These are phyloP conservation scores for Meghimatium bilineatum DNA, from an alignment of 2,888 invertebrate genomes.

Conservation along the genomic window DNA sequence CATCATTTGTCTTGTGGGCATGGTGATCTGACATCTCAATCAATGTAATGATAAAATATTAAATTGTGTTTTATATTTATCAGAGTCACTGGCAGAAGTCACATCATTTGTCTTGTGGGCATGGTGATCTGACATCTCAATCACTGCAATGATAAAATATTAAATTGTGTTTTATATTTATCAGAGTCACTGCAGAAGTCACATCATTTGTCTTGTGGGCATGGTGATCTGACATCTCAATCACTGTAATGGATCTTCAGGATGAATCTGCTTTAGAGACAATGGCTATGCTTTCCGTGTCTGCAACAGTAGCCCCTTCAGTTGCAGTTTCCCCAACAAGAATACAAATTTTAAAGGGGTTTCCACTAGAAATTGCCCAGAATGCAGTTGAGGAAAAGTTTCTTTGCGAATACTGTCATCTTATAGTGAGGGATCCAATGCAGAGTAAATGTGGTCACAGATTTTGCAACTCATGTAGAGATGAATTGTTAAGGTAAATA, in stretches of 20 bases:
- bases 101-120: too few species aligned
- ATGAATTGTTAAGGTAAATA: conserved; percentile 21
- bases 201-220: not conserved
- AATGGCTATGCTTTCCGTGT: conserved; percentile 14
- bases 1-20: too few species aligned
- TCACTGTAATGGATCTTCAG: conserved; percentile 30
- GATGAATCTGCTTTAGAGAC: conserved; percentile 27
- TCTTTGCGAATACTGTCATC: conserved; percentile 41
- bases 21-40: too few species aligned
- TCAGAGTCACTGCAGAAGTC: not conserved
- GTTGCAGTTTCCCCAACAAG: not conserved
- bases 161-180: not conserved
- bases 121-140: too few species aligned
- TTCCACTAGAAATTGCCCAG: conserved; percentile 25
- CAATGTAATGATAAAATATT: too few species aligned
- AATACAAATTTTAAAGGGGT: not conserved
- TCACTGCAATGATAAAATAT: too few species aligned
- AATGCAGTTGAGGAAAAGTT: conserved; percentile 41
- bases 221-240: conserved; percentile 11
- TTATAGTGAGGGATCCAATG: conserved; percentile 39
- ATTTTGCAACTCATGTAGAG: conserved; percentile 34
- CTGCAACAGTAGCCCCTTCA: not conserved
- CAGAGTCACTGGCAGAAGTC: too few species aligned
- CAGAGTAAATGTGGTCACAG: conserved; percentile 46
- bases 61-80: too few species aligned